phyloP scores from a whole-genome alignment of 1,140 invertebrate species.

The Atta texana region DNA sequence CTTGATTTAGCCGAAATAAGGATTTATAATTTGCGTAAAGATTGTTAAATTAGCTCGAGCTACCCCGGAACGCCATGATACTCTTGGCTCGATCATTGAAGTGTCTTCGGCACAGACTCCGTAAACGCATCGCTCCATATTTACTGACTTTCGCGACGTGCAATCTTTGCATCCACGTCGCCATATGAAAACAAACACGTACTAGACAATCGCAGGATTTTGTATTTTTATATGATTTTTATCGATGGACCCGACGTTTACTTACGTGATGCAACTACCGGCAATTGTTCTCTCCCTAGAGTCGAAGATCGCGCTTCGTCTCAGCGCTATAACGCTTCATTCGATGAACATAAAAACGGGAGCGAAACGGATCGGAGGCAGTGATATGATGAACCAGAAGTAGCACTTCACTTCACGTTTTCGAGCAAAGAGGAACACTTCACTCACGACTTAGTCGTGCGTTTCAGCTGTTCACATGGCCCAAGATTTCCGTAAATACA shows the following conservation, averaged over 20 bases:
- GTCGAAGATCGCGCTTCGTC: neutral
- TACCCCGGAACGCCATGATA: slow-evolving; percentile 31
- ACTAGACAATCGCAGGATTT: slow-evolving; percentile 38
- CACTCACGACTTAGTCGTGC: slow-evolving; percentile 35
- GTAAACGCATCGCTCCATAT: neutral
- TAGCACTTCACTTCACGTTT: slow-evolving; percentile 60
- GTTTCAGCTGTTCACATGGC: slow-evolving; percentile 29
- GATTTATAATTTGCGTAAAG: slow-evolving; percentile 21
- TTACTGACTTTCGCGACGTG: neutral
- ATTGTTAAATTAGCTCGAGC: slow-evolving; percentile 55
- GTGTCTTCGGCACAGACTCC: slow-evolving; percentile 13
- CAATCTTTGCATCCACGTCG: neutral
- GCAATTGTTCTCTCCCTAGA: slow-evolving; percentile 2
- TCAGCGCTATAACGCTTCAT: neutral
- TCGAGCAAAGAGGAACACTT: slow-evolving; percentile 30
- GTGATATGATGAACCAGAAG: slow-evolving; percentile 58
- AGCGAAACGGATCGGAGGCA: slow-evolving; percentile 24
- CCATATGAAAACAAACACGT: neutral
- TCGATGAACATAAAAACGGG: neutral
- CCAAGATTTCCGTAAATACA: slow-evolving; percentile 20
- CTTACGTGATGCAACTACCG: neutral
- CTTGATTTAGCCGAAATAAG: neutral
- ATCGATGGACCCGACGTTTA: neutral
- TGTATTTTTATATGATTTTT: slow-evolving; percentile 67
- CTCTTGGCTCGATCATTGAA: slow-evolving; percentile 58